Evolutionary conservation across 2,888 invertebrate species (phyloP), one percentile per base, ranked within the genome.

Genomic region (Campoletis raptor): DNA sequence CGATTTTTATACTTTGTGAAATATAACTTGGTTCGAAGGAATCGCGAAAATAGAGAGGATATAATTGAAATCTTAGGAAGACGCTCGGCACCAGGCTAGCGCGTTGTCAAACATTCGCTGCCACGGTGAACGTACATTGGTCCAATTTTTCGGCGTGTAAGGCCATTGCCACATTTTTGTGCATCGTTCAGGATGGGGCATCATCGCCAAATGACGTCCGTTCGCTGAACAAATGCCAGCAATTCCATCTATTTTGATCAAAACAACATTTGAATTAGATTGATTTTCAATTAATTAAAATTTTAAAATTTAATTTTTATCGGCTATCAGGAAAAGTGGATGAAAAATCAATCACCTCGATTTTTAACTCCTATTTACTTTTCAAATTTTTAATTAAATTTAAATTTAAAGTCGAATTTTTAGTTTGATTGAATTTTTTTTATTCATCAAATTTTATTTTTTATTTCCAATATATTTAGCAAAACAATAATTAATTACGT

Each of bases 171-270:
- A 99, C 90, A 97, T 96, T 90, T 97, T 95, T 85, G 97, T 96
- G 92, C 98, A 98, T 87, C 99, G 96, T 95, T 99, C 99, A 0
- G 99, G 99, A 95, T 99, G 99, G 3, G 99, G 99, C 99, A 99
- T 99, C 96, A 99, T 96, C 0, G 99, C 99, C 90, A 99, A 95
- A 95, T 99, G 99, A 6, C 99, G 96, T 0, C 99, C 99, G 95
- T 99, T 97, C 0, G 94, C 92, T 0, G 99, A 99, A 90, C 98
- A 97, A 81, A 99, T 95, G 18, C 97, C 99, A 37, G 99, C 99
- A 87, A 99, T 96, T 36, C 98, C 99, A 90, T 95, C 97, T 95
- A 94, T 77, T 89, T n/a, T n/a, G 12, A 64, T 18, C 0, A 24
- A 48, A 24, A 36, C 8, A 24, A 52, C 2, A 15, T 6, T n/a